These are phyloP conservation scores for Zonitis immaculata DNA, from an alignment of 2,888 invertebrate genomes.

Conservation along the genomic window DNA sequence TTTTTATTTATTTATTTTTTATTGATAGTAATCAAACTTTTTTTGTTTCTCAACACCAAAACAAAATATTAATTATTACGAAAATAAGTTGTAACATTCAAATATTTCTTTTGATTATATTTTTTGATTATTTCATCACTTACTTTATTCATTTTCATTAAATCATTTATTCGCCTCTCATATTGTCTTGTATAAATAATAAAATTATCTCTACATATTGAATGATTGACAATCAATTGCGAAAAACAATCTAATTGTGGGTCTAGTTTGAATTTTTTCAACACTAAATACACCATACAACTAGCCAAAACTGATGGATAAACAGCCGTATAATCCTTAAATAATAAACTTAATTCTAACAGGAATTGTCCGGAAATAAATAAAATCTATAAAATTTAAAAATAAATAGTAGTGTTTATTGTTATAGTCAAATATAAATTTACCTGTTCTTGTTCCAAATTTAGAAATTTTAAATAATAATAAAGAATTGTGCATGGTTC, in stretches of 20 bases:
- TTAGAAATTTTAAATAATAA: not conserved
- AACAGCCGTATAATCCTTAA: not conserved
- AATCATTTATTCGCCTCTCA: not conserved
- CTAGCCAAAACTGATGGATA: not conserved
- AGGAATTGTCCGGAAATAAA: not conserved
- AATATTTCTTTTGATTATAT: not conserved
- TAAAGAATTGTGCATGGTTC: not conserved
- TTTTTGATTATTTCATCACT: not conserved
- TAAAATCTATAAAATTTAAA: not conserved
- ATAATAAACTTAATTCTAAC: not conserved
- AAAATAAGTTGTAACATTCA: not conserved
- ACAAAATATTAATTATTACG: not conserved
- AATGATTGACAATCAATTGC: not conserved
- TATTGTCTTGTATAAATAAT: too few relatives aligned
- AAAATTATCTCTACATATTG: too few relatives aligned
- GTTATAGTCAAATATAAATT: not conserved
- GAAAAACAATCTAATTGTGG: not conserved
- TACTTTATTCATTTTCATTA: not conserved
- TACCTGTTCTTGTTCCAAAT: not conserved
- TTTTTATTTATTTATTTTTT: too few relatives aligned
- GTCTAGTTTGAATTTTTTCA: not conserved
- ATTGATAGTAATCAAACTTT: not conserved
- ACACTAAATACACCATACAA: not conserved
- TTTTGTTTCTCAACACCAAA: not conserved
- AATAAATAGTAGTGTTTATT: not conserved